Conservation (phyloP, 2,113 vertebrate genomes). For the Misgurnus mizolepis region DNA sequence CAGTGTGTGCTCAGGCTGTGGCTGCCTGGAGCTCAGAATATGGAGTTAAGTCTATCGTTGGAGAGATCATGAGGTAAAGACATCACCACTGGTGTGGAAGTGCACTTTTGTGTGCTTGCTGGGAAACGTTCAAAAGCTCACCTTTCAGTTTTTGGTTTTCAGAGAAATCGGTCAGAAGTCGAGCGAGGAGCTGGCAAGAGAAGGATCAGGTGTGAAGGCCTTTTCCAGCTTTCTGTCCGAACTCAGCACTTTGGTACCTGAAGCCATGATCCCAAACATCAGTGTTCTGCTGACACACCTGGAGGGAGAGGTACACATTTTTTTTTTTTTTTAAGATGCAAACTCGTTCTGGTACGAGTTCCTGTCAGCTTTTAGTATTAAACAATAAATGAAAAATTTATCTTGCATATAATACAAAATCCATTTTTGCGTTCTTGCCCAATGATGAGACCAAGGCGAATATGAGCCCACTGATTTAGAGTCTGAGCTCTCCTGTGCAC, state of each 20-base stretch:
- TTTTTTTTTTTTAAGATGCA: too few relatives aligned
- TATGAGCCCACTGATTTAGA: slow-evolving; percentile 48
- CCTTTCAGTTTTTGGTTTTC: slow-evolving; percentile 20
- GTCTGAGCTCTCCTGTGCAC: slow-evolving; percentile 30
- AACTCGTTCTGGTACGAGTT: too few relatives aligned
- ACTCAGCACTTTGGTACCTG: slow-evolving; percentile 79
- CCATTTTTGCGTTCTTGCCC: slow-evolving; percentile 8
- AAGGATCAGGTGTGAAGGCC: slow-evolving; percentile 81
- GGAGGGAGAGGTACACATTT: slow-evolving; percentile 85
- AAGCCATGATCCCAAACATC: slow-evolving; percentile 85
- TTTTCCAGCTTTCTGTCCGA: slow-evolving; percentile 86
- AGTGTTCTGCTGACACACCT: slow-evolving; percentile 87
- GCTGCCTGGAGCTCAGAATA: slow-evolving; percentile 87
- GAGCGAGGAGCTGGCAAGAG: slow-evolving; percentile 83
- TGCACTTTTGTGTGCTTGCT: too few relatives aligned
- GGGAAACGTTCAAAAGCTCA: too few relatives aligned
- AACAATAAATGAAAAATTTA: too few relatives aligned
- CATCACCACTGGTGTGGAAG: too few relatives aligned
- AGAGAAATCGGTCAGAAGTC: slow-evolving; percentile 94
- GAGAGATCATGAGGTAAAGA: slow-evolving; percentile 87
- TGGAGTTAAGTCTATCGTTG: slow-evolving; percentile 86
- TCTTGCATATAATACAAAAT: too few relatives aligned
- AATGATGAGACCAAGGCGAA: slow-evolving; percentile 60
- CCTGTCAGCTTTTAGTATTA: too few relatives aligned
- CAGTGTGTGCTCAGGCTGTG: slow-evolving; percentile 86